These are phyloP conservation scores for Sipha maydis DNA, from an alignment of 2,888 invertebrate species.

Conservation along the genomic window DNA sequence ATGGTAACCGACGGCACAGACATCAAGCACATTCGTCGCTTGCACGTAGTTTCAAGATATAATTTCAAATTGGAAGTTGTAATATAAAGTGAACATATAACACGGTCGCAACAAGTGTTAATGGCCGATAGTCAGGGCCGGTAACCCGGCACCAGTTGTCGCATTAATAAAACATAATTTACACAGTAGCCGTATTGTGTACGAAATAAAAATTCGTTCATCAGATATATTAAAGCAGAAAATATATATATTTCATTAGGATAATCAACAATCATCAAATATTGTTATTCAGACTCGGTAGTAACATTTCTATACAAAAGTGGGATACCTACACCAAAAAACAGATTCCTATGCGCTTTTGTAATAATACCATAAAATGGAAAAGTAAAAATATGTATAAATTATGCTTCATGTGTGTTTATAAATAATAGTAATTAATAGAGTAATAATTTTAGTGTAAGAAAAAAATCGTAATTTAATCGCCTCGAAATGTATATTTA, in stretches of 20 bases:
- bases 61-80: conserved; percentile 12
- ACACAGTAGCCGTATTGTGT: background rate
- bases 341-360: background rate
- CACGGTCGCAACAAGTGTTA: conserved; percentile 27
- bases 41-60: background rate
- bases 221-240: background rate
- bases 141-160: conserved; percentile 28
- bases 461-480: background rate
- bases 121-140: conserved; percentile 49
- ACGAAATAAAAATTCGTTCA: conserved; percentile 32
- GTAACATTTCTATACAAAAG: too few relatives aligned
- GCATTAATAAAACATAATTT: conserved; percentile 14
- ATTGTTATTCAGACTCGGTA: background rate
- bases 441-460: background rate
- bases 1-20: background rate
- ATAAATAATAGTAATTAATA: conserved; percentile 10
- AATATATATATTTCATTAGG: background rate
- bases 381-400: conserved; percentile 7
- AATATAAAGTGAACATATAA: background rate
- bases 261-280: background rate
- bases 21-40: background rate
- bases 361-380: background rate
- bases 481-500: background rate
- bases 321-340: too few relatives aligned
- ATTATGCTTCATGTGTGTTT: background rate